Evolutionary conservation across 2,888 invertebrate genomes (phyloP), one percentile per base, ranked within the genome.

Genomic region (Spodoptera exigua): DNA sequence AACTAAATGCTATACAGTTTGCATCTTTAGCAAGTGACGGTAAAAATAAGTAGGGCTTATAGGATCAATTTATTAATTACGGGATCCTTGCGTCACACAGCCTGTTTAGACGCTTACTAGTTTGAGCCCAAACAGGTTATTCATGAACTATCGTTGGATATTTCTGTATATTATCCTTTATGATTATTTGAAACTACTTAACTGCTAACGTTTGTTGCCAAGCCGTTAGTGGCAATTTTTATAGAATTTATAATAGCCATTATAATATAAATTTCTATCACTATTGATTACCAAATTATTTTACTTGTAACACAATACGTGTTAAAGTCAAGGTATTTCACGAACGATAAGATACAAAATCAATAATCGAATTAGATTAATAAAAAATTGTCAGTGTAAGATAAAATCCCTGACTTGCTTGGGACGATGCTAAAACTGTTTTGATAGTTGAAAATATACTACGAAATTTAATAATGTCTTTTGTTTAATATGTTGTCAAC

Each of bases 41-140:
- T 35, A 36, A 56, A 64, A 41, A 55, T 34, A 61, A 9, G 9
- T 13, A 21, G 18, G 16, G 4, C 13, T 45, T 11, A 18, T 35
- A 16, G 43, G 43, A 18, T 58, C 11, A 13, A 2, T 7, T 40
- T 12, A 46, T 55, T 47, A 51, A 14, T 34, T 41, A 41, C n/a
- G 41, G 41, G 13, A 46, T 21, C 17, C 40, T 51, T 64, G 45
- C 51, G 46, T 21, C 40, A 68, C 41, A 13, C 9, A 34, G 12
- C 21, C 32, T 48, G 21, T 34, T 46, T 35, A 34, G 47, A 17
- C 14, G 35, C 11, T 59, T 16, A 34, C 37, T 17, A 58, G 34
- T 66, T 21, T 46, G 13, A 46, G 16, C 11, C 11, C 17, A 39
- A 70, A 70, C 45, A 36, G 46, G 64, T 66, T 70, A 46, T 46